A percentile compares a stretch with the other conserved stretches of the same genome.
phyloP scores from a whole-genome alignment of 2,797 vertebrate genomes.

The Sebastes jordani region DNA sequence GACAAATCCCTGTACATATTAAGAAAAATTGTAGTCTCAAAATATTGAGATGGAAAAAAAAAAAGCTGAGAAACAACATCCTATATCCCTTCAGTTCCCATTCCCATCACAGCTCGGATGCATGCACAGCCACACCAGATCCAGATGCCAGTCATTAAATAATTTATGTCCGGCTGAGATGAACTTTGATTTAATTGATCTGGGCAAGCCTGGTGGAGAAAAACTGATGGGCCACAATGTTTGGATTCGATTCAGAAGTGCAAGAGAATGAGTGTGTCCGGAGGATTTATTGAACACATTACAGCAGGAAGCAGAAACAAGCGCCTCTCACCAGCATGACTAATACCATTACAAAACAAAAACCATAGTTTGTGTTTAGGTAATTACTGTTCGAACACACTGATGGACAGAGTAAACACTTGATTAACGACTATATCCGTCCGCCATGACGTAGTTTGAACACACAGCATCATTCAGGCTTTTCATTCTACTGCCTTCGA shows the following conservation, averaged over 20 bases:
- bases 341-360: constrained; percentile 58
- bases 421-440: constrained; percentile 37
- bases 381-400: constrained; percentile 56
- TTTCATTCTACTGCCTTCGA: constrained; percentile 31
- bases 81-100: constrained; percentile 11
- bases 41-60: constrained; percentile 1
- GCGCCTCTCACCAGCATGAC: constrained; percentile 54
- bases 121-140: constrained; percentile 45
- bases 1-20: not conserved
- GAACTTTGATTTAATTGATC: constrained; percentile 85
- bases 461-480: constrained; percentile 1
- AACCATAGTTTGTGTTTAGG: constrained; percentile 51
- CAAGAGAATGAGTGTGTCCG: constrained; percentile 50
- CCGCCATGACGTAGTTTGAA: constrained; percentile 37
- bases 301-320: constrained; percentile 60
- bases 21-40: not conserved
- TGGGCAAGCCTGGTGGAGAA: constrained; percentile 49
- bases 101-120: constrained; percentile 23
- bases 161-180: constrained; percentile 78
- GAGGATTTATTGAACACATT: constrained; percentile 74
- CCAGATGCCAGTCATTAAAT: constrained; percentile 80
- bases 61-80: not conserved
- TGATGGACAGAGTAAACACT: constrained; percentile 53
- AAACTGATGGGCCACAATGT: constrained; percentile 69
- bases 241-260: constrained; percentile 62